Conservation (phyloP, 2,113 vertebrate species). For the Oncorhynchus mykiss region DNA sequence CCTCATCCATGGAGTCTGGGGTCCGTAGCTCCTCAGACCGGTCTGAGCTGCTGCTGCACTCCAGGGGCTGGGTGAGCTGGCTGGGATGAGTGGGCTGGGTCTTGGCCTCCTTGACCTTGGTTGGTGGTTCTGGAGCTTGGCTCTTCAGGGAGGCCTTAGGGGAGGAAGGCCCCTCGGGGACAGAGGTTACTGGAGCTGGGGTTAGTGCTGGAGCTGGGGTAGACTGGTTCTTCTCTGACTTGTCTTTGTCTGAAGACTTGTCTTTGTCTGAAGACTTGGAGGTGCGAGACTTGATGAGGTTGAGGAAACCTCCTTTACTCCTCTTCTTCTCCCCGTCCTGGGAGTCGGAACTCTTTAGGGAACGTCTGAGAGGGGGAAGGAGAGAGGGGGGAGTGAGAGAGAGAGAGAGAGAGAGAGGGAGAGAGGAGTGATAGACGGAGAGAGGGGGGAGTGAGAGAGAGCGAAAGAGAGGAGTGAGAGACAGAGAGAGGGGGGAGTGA, state of each 20-base stretch:
- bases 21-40: slow-evolving; percentile 84
- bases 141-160: slow-evolving; percentile 76
- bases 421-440: not conserved
- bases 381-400: not conserved
- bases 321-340: slow-evolving; percentile 89
- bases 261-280: slow-evolving; percentile 69
- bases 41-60: slow-evolving; percentile 80
- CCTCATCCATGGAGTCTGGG: slow-evolving; percentile 84
- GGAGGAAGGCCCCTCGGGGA: slow-evolving; percentile 81
- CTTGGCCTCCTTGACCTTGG: slow-evolving; percentile 48
- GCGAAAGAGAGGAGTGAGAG: too few species aligned
- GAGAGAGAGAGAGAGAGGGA: not conserved
- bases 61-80: slow-evolving; percentile 57
- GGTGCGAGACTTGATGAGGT: slow-evolving; percentile 89
- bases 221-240: slow-evolving; percentile 64
- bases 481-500: too few species aligned
- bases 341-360: slow-evolving; percentile 78
- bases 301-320: slow-evolving; percentile 91
- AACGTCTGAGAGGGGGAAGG: slow-evolving; percentile 63
- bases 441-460: not conserved
- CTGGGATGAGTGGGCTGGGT: slow-evolving; percentile 52
- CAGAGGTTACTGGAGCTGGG: slow-evolving; percentile 14
- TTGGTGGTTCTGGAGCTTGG: slow-evolving; percentile 67
- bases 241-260: slow-evolving; percentile 65
- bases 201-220: not conserved